phyloP scores from a whole-genome alignment of 1,140 invertebrate genomes.

The Hirudo medicinalis region DNA sequence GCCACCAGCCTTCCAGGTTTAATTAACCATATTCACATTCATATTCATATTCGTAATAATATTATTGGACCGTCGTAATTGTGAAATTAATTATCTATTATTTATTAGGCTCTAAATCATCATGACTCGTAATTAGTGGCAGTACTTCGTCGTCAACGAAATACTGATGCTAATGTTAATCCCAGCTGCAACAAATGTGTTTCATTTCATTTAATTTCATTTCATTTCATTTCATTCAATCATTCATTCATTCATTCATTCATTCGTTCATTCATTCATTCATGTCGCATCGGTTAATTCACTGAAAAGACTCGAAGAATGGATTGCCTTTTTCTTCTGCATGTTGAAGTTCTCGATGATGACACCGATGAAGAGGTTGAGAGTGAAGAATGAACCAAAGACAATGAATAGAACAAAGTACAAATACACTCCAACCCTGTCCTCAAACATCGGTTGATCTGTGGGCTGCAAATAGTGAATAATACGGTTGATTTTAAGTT shows the following conservation, averaged over 20 bases:
- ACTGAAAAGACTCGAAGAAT: background rate
- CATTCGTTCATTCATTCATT: no score
- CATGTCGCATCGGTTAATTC: no score
- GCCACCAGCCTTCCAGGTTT: slow-evolving; percentile 58
- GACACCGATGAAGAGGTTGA: slow-evolving; percentile 94
- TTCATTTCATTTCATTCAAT: background rate
- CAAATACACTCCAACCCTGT: slow-evolving; percentile 89
- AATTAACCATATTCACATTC: background rate
- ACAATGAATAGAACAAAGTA: slow-evolving; percentile 98
- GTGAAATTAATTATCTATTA: background rate
- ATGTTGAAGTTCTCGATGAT: slow-evolving; percentile 98
- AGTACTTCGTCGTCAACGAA: no score
- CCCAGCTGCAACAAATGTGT: no score
- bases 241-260: background rate
- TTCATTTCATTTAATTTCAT: no score
- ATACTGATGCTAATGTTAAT: no score
- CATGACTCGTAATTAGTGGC: no score
- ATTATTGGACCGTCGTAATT: no score
- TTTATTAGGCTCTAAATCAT: no score
- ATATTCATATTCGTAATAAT: no score
- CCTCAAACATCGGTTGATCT: slow-evolving; percentile 80
- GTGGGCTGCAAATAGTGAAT: slow-evolving; percentile 56
- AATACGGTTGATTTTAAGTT: no score
- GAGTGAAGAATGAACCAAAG: slow-evolving; percentile 90
- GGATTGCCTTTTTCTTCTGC: slow-evolving; percentile 73